Percentiles rank a stretch among this genome's conserved stretches.
These are phyloP conservation scores for Euspilapteryx auroguttella DNA, from an alignment of 2,888 invertebrate species.

Conservation along the genomic window DNA sequence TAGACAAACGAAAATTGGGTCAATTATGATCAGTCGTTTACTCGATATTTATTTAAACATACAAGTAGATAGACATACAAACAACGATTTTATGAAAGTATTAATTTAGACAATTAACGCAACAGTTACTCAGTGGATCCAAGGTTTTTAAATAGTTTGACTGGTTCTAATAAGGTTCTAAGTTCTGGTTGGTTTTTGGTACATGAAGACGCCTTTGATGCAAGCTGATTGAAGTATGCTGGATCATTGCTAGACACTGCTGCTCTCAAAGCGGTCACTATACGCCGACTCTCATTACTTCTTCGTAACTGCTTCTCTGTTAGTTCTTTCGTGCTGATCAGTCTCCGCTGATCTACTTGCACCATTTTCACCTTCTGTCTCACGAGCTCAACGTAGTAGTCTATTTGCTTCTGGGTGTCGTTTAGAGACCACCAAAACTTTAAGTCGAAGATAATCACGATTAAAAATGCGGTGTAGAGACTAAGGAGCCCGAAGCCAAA, in stretches of 20 bases:
- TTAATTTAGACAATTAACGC: too few species aligned
- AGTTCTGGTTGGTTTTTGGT: too few species aligned
- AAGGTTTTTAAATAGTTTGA: too few species aligned
- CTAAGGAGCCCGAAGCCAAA: constrained; percentile 21
- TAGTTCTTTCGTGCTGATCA: constrained; percentile 25
- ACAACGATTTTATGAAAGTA: too few species aligned
- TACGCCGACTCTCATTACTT: constrained; percentile 17
- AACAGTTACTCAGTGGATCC: too few species aligned
- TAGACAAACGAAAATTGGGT: too few species aligned
- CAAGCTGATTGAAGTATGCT: too few species aligned
- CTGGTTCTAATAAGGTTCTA: too few species aligned
- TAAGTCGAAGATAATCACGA: constrained; percentile 26
- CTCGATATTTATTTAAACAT: too few species aligned
- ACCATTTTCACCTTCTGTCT: constrained; percentile 26
- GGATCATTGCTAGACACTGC: constrained; percentile 10
- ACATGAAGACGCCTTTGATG: too few species aligned
- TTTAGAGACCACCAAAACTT: constrained; percentile 34
- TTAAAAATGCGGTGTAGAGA: constrained; percentile 23
- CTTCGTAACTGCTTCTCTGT: constrained; percentile 25
- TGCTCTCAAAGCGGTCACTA: constrained; percentile 23
- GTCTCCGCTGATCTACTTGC: constrained; percentile 22
- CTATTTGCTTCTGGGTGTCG: constrained; percentile 22
- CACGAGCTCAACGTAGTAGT: constrained; percentile 24
- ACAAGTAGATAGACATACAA: too few species aligned
- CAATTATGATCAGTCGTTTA: too few species aligned